phyloP scores from a whole-genome alignment of 2,888 invertebrate species.

The Orchestes rusci region DNA sequence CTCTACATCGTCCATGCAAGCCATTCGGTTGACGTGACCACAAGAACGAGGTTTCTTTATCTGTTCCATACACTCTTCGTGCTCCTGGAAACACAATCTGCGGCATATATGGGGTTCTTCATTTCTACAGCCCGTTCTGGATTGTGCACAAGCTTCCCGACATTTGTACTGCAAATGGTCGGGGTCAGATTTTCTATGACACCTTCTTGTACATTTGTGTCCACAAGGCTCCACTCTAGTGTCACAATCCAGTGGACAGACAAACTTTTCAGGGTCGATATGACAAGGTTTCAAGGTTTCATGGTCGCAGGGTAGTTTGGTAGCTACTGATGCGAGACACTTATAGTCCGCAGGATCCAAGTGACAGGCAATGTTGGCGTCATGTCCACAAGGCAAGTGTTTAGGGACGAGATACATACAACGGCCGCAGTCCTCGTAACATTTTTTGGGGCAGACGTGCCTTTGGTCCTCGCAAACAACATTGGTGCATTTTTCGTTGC shows the following conservation, averaged over 20 bases:
- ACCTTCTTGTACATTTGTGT: slow-evolving; percentile 51
- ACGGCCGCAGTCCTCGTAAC: slow-evolving; percentile 44
- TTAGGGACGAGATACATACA: slow-evolving; percentile 42
- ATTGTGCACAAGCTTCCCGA: slow-evolving; percentile 13
- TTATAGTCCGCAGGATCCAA: slow-evolving; percentile 28
- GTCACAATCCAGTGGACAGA: slow-evolving; percentile 41
- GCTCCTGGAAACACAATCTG: slow-evolving; percentile 47
- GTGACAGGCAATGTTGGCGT: slow-evolving; percentile 45
- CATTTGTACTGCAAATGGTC: too few relatives aligned
- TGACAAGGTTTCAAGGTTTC: slow-evolving; percentile 45
- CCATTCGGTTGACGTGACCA: slow-evolving; percentile 41
- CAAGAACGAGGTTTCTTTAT: slow-evolving; percentile 48
- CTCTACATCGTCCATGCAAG: slow-evolving; percentile 45
- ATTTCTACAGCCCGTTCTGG: slow-evolving; percentile 44
- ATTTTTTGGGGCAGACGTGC: slow-evolving; percentile 49
- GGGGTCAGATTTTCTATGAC: slow-evolving; percentile 54
- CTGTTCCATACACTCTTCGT: slow-evolving; percentile 45
- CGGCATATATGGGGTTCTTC: slow-evolving; percentile 25
- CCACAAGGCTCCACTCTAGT: slow-evolving; percentile 53
- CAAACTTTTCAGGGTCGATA: slow-evolving; percentile 35
- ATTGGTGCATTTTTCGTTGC: slow-evolving; percentile 44
- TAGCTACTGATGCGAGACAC: slow-evolving; percentile 31
- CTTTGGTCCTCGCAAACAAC: slow-evolving; percentile 42
- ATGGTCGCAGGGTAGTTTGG: slow-evolving; percentile 37
- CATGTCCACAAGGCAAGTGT: slow-evolving; percentile 41